Percentiles rank a stretch among this genome's conserved stretches.
Conservation (phyloP, 2,113 vertebrate genomes). For the Lagopus muta region DNA sequence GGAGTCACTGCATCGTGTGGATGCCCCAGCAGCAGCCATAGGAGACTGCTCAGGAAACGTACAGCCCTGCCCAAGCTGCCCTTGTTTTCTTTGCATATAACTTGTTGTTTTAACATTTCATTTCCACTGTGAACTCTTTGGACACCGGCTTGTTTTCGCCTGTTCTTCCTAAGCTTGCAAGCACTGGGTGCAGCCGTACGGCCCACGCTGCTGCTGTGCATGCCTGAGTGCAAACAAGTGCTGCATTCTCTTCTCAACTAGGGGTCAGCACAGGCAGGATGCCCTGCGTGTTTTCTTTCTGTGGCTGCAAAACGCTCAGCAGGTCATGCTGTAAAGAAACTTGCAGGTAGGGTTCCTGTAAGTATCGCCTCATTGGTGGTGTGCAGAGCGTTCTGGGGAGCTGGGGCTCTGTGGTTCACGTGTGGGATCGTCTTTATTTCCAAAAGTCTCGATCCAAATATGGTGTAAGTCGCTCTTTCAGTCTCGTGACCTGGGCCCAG, state of each 20-base stretch:
- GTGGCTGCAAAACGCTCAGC: neutral
- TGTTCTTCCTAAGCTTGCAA: neutral
- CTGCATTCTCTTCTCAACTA: neutral
- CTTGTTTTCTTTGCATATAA: neutral
- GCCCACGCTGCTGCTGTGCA: neutral
- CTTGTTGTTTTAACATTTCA: constrained; percentile 50
- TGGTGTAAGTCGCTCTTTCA: neutral
- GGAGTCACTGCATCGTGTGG: accelerated
- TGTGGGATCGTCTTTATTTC: neutral
- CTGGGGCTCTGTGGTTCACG: neutral
- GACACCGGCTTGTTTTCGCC: neutral
- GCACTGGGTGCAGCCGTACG: neutral
- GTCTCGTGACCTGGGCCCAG: neutral
- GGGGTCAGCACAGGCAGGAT: neutral
- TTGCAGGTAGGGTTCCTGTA: neutral
- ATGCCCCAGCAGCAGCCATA: neutral
- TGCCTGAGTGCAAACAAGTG: neutral
- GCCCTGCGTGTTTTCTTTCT: neutral
- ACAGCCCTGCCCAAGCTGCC: neutral
- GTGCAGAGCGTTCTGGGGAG: neutral
- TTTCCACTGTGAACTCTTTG: constrained; percentile 8
- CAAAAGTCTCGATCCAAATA: neutral
- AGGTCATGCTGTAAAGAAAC: neutral
- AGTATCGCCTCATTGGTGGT: neutral
- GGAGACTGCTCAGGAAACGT: neutral